Conservation (phyloP, 2,113 vertebrate species). For the Nanorana parkeri region DNA sequence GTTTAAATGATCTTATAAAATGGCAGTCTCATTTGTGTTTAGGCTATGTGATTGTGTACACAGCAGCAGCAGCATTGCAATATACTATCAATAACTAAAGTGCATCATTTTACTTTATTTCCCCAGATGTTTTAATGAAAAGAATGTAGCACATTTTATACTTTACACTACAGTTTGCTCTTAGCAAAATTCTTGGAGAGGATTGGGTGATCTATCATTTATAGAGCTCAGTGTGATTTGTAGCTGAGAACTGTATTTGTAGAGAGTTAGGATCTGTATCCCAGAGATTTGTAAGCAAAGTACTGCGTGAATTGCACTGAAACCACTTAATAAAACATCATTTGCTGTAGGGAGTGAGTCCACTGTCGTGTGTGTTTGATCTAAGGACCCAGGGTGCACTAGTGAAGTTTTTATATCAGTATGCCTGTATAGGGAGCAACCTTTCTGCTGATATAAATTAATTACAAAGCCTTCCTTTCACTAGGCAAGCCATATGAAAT, state of each 20-base stretch:
- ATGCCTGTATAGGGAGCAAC: not conserved
- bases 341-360: not conserved
- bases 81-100: no score
- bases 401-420: not conserved
- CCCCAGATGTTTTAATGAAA: no score
- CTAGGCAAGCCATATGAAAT: no score
- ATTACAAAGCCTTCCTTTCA: not conserved
- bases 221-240: not conserved
- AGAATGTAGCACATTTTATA: no score
- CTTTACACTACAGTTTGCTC: not conserved
- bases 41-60: no score
- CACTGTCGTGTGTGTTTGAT: not conserved
- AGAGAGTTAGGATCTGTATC: not conserved
- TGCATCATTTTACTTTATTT: no score
- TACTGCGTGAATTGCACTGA: not conserved
- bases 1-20: no score
- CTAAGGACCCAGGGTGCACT: not conserved
- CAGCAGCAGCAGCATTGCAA: no score
- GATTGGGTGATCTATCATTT: not conserved
- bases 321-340: not conserved
- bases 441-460: not conserved
- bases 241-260: not conserved
- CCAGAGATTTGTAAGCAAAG: not conserved
- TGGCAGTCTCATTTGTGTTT: no score
- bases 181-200: not conserved